Evolutionary conservation across 2,113 vertebrate species (phyloP), one percentile per base, ranked within the genome.

Genomic region (Passer domesticus): DNA sequence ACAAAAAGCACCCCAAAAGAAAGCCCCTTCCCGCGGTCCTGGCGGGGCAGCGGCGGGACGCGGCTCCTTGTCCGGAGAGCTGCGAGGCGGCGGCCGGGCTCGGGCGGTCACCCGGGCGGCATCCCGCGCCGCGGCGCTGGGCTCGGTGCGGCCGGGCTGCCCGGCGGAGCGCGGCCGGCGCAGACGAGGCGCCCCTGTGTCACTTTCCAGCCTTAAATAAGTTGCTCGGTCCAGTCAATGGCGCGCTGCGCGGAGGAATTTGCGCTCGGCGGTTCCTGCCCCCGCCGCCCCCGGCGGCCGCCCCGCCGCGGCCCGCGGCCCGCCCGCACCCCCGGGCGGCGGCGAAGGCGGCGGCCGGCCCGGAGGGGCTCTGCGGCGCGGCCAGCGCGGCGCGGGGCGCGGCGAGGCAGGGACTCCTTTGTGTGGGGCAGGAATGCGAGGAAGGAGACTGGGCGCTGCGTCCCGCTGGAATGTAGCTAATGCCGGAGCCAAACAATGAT

Each of bases 221-320:
- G 97, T 98, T 98, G 98, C 97, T 98, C 96, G 58, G 89, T 98
- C 98, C 98, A 98, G 98, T 98, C 98, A 98, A 98, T 98, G 98
- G 98, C 98, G 94, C 89, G 87, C 95, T 67, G 66, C 91, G 76
- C 92, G 84, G 94, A 90, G 94, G 92, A 89, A 94, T 94, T 94
- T 82, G 86, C 66, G 39, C 69, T 70, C 90, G 37, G 76, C 23
- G 35, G 35, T 66, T 49, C 52, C 70, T 25, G 70, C 69, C 69
- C 39, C 70, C 70, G 52, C 39, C 52, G 39, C 69, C 50, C 69
- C 68, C 49, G 35, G 68, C 35, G 68, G 49, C 68, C 28, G 69
- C 68, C 68, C 68, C 68, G 37, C 28, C 49, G 28, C 6, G 68
- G 49, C 37, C 49, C 68, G 68, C 68, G 28, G 68, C 68, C 35